Conservation (phyloP, 1,140 invertebrate genomes). For the Gryllus bimaculatus region DNA sequence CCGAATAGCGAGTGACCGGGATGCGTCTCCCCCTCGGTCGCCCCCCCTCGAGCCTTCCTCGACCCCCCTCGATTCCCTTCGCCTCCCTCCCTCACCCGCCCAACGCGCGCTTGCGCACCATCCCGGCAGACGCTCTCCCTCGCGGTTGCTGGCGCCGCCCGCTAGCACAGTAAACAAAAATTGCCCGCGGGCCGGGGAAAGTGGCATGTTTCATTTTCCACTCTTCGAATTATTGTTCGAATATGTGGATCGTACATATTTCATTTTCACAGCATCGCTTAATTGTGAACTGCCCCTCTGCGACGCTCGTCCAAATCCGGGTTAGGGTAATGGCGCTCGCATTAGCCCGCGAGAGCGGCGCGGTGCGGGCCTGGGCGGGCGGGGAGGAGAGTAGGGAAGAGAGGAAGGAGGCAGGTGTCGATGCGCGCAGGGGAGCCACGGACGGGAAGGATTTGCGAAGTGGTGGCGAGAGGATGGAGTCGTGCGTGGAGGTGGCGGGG, state of each 20-base stretch:
- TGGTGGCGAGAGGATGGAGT: not conserved
- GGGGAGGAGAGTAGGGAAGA: not conserved
- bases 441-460: not conserved
- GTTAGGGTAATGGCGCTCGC: not conserved
- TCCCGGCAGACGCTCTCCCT: not conserved
- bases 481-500: not conserved
- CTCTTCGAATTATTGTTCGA: conserved; percentile 4
- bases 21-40: not conserved
- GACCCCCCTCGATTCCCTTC: not conserved
- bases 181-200: not conserved
- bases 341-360: not conserved
- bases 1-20: not conserved
- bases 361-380: not conserved
- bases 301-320: not conserved
- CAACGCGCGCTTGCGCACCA: not conserved
- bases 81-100: not conserved
- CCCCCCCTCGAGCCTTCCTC: not conserved
- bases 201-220: conserved; percentile 1
- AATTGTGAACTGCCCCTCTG: not conserved
- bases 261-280: not conserved
- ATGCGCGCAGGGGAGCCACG: not conserved
- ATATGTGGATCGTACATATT: conserved; percentile 5
- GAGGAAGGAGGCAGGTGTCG: too few relatives aligned
- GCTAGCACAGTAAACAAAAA: not conserved
- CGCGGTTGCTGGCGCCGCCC: too few relatives aligned